A percentile compares a stretch with the other conserved stretches of the same genome.
phyloP scores from a whole-genome alignment of 2,113 vertebrate species.

The pig (Sus scrofa) region T2T-Sscrofa CM000816.6:92290001-92290500 shows the following conservation, averaged over 20 bases:
- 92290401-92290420: not conserved
- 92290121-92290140: slow-evolving; percentile 13
- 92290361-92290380: not conserved
- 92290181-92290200: not conserved
- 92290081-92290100: not conserved
- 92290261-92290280: not conserved
- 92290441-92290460: not conserved
- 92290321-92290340: not conserved
- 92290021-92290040: not conserved
- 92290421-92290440: not conserved
- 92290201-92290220: no score
- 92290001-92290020: not conserved
- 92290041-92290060: not conserved
- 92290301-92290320: not conserved
- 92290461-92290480: not conserved
- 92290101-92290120: not conserved
- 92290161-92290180: not conserved
- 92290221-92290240: not conserved
- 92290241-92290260: not conserved
- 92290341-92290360: not conserved
- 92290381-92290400: not conserved
- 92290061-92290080: not conserved
- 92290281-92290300: not conserved
- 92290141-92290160: not conserved
- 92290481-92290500: not conserved